phyloP scores from a whole-genome alignment of 2,888 invertebrate species.

The Strigamia maritima region DNA sequence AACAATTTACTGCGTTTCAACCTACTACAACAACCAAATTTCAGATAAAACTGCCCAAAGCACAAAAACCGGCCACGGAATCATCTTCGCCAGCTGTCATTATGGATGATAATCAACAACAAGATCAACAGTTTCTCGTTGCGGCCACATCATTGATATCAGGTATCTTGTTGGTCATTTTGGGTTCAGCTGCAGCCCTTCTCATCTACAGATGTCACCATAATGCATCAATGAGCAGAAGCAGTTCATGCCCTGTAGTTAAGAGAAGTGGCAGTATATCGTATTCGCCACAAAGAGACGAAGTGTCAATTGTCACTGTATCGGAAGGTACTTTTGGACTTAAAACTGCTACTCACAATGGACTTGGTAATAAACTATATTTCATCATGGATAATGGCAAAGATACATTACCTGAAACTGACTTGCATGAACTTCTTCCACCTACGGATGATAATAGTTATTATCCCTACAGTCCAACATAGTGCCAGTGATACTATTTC shows the following conservation, averaged over 20 bases:
- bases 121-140: background rate
- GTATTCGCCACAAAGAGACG: constrained; percentile 46
- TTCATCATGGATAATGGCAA: constrained; percentile 44
- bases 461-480: constrained; percentile 25
- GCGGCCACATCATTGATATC: background rate
- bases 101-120: background rate
- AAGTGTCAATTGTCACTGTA: constrained; percentile 46
- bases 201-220: constrained; percentile 23
- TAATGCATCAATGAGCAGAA: background rate
- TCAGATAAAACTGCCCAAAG: background rate
- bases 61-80: background rate
- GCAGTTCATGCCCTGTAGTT: background rate
- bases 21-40: background rate
- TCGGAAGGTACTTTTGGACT: constrained; percentile 44
- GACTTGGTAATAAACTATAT: constrained; percentile 45
- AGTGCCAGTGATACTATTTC: background rate
- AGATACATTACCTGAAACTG: constrained; percentile 43
- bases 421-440: constrained; percentile 43
- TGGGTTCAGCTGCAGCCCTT: constrained; percentile 8
- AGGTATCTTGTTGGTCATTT: background rate
- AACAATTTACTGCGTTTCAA: background rate
- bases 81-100: background rate
- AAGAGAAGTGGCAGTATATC: constrained; percentile 45
- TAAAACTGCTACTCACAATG: constrained; percentile 42
- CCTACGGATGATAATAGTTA: constrained; percentile 1